Evolutionary conservation across 1,140 invertebrate genomes (phyloP).

Genomic region (Zaprionus nigranus): DNA sequence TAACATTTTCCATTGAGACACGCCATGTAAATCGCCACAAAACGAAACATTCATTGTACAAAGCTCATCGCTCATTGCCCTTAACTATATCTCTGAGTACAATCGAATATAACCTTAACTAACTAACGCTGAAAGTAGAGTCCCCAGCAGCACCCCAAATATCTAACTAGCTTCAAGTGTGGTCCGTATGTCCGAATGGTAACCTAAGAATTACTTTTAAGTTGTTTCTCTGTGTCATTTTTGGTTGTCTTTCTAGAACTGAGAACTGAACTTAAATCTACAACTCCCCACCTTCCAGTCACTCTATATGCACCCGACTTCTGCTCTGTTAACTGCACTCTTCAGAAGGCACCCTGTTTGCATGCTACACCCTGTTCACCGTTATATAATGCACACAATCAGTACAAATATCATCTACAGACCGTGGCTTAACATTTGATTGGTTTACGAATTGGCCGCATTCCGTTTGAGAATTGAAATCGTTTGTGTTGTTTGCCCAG

Average conservation of each 20-base stretch:
- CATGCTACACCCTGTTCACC: conserved; percentile 45
- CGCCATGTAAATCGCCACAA: conserved; percentile 42
- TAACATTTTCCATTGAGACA: conserved; percentile 49
- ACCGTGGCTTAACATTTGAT: conserved; percentile 1
- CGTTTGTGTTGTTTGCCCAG: conserved; percentile 27
- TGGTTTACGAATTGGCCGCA: conserved; percentile 32
- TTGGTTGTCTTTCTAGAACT: neutral
- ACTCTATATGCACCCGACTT: neutral
- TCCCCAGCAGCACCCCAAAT: neutral
- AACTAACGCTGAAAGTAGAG: neutral
- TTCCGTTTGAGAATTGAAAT: conserved; percentile 3
- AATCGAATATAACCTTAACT: neutral
- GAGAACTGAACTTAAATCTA: neutral
- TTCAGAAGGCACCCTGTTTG: conserved; percentile 49
- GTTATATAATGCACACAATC: conserved; percentile 2
- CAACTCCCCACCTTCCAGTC: neutral
- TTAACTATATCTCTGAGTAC: neutral
- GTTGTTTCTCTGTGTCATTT: neutral
- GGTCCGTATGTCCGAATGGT: conserved; percentile 1
- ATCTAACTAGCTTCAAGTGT: conserved; percentile 1
- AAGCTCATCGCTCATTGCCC: conserved; percentile 60
- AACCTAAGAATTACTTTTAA: neutral
- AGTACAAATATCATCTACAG: conserved; percentile 13
- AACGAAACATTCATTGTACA: conserved; percentile 68
- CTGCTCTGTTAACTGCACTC: conserved; percentile 38